Conservation (phyloP, 2,888 invertebrate species). For the Rotaria sp. region DNA sequence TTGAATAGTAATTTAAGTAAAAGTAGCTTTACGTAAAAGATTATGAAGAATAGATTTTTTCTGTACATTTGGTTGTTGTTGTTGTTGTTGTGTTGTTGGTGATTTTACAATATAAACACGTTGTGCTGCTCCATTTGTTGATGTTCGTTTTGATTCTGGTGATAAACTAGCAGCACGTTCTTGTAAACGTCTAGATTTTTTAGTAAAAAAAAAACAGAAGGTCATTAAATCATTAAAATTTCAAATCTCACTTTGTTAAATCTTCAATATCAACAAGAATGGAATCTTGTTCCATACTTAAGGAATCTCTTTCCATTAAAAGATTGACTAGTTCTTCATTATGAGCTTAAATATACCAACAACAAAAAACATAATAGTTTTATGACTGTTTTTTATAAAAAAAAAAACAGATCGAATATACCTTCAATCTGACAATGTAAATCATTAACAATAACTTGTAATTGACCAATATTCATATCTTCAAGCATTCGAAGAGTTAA, state of each 20-base stretch:
- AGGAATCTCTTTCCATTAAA: slow-evolving; percentile 82
- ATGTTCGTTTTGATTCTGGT: background rate
- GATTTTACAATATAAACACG: slow-evolving; percentile 5
- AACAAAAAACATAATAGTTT: too few species aligned
- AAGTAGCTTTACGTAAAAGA: slow-evolving; percentile 9
- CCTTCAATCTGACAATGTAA: slow-evolving; percentile 82
- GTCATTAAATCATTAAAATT: too few species aligned
- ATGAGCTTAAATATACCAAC: slow-evolving; percentile 59
- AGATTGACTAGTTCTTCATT: slow-evolving; percentile 82
- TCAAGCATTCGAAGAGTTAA: slow-evolving; percentile 75
- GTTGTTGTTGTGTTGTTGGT: background rate
- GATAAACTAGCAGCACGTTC: slow-evolving; percentile 11
- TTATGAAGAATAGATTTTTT: slow-evolving; percentile 14
- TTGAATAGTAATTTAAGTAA: background rate
- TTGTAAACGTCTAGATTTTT: slow-evolving; percentile 15
- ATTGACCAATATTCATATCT: slow-evolving; percentile 84
- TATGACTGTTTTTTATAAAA: background rate
- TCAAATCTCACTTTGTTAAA: slow-evolving; percentile 62
- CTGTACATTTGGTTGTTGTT: background rate
- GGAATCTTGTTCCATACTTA: slow-evolving; percentile 94
- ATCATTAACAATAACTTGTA: slow-evolving; percentile 88
- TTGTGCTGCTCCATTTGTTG: background rate
- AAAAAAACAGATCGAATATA: slow-evolving; percentile 48
- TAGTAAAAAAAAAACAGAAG: background rate
- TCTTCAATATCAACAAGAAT: slow-evolving; percentile 95